Base-by-base conservation (phyloP, 2,888 invertebrate species). In the Hecatera dysodea region DNA sequence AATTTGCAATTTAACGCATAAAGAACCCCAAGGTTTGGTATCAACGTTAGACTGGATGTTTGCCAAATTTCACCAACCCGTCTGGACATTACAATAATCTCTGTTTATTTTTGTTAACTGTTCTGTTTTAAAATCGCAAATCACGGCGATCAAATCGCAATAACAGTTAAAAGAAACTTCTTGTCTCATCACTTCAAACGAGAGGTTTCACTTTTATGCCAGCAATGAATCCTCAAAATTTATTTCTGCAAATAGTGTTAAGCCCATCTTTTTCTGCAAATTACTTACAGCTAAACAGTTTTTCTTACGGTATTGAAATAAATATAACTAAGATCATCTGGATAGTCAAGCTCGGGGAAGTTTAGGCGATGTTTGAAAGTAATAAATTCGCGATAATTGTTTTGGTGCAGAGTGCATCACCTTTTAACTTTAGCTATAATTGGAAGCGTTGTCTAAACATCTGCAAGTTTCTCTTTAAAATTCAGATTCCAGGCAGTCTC, bases 1-100 rank as follows among this genome's bases (percentile, higher is more conserved):
- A 85, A 84, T 87, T 87, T 87, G 86, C 86, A 83, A 87, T 88
- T 85, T 87, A 81, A 86, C 86, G 72, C 82, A 78, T 86, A 82
- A 85, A 80, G 87, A 83, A 89, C 88, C 86, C 87, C 93, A 93
- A 93, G 93, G 93, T 90, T 90, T 87, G 82, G 85, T 86, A 88
- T 79, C 80, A 85, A 86, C 86, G 83, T 82, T 84, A 69, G 74
- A 62, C 87, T 93, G 94, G 93, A 89, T 15, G 8, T 2, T 27
- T 57, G 93, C 93, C 94, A 94, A 90, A 80, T 86, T 86, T 87
- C 81, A 80, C 86, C 82, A 89, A 88, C 89, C 75, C 44, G 83
- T 78, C 88, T 92, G 91, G 90, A 89, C 86, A 89, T 86, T 87
- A 88, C 88, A 90, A 88, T 89, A 86, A 89, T 88, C 85, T 84